Percentiles rank a stretch among this genome's conserved stretches.
Conservation (phyloP, 2,888 invertebrate genomes). For the Drosophila mayaguana region DNA sequence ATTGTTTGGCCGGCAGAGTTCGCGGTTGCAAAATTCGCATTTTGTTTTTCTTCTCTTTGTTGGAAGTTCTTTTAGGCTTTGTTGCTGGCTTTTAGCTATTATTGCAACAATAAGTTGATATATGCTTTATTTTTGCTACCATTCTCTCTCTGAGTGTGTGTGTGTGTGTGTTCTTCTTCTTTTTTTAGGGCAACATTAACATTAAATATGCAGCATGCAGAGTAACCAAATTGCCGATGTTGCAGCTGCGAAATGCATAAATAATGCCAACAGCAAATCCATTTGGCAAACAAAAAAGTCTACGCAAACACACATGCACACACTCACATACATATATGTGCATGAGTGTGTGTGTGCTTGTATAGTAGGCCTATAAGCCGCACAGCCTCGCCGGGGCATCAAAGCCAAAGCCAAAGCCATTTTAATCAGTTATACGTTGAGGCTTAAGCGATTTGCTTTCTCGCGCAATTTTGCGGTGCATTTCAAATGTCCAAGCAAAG, state of each 20-base stretch:
- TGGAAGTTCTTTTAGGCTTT: slow-evolving; percentile 41
- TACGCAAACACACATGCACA: background rate
- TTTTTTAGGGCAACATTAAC: slow-evolving; percentile 50
- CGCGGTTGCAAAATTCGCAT: slow-evolving; percentile 24
- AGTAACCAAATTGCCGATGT: slow-evolving; percentile 46
- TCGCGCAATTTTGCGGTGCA: slow-evolving; percentile 71
- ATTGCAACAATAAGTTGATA: slow-evolving; percentile 27
- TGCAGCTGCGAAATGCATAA: slow-evolving; percentile 56
- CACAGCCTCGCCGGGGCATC: slow-evolving; percentile 32
- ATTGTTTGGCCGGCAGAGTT: slow-evolving; percentile 44
- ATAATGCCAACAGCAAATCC: slow-evolving; percentile 51
- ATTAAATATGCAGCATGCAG: slow-evolving; percentile 71
- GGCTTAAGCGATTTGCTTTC: slow-evolving; percentile 63
- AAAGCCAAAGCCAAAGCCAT: slow-evolving; percentile 67
- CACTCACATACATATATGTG: background rate
- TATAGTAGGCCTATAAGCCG: slow-evolving; percentile 30
- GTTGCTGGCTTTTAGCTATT: slow-evolving; percentile 39
- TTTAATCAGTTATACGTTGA: slow-evolving; percentile 67
- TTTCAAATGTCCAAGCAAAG: slow-evolving; percentile 67
- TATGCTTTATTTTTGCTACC: slow-evolving; percentile 10
- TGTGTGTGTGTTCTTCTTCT: background rate
- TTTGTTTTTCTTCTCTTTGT: slow-evolving; percentile 14
- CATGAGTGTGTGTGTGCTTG: background rate
- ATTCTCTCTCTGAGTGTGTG: background rate
- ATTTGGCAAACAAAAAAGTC: slow-evolving; percentile 40